These are phyloP conservation scores for Paramacrobiotus metropolitanus DNA, from an alignment of 1,140 invertebrate species.

Conservation along the genomic window DNA sequence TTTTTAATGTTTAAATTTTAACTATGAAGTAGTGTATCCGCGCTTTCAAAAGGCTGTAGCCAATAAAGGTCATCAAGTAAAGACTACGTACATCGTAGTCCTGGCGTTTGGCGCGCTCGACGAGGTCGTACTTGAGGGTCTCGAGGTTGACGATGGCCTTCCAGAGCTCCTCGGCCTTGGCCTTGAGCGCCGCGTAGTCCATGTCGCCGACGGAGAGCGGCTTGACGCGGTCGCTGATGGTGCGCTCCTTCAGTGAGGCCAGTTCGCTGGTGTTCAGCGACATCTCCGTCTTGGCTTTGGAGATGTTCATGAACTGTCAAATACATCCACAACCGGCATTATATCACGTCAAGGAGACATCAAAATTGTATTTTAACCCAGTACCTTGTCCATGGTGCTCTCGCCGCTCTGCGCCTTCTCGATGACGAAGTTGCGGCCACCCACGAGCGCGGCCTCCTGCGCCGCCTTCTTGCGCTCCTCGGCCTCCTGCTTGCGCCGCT, in stretches of 20 bases:
- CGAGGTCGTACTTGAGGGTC: constrained; percentile 97
- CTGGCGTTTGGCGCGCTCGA: constrained; percentile 93
- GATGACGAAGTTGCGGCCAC: constrained; percentile 72
- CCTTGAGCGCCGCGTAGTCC: constrained; percentile 48
- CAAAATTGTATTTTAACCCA: too few relatives aligned
- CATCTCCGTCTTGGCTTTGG: neutral
- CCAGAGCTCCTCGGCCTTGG: constrained; percentile 81
- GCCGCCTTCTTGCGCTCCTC: constrained; percentile 62
- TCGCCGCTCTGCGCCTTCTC: constrained; percentile 46
- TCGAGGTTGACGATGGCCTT: constrained; percentile 80
- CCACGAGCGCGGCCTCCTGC: constrained; percentile 28
- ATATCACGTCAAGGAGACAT: constrained; percentile 14
- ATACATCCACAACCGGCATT: neutral
- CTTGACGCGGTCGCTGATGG: constrained; percentile 80
- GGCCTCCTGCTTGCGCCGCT: constrained; percentile 2
- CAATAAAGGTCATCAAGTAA: neutral
- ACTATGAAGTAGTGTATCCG: too few relatives aligned
- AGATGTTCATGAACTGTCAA: constrained; percentile 7
- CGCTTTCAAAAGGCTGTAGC: constrained; percentile 5
- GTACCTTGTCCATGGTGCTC: constrained; percentile 5
- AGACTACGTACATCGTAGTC: constrained; percentile 78
- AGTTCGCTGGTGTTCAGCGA: constrained; percentile 44
- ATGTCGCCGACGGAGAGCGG: constrained; percentile 52
- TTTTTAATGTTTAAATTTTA: too few relatives aligned
- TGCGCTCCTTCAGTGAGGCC: constrained; percentile 94